phyloP scores from a whole-genome alignment of 2,113 vertebrate genomes.

The Tylochromis polylepis region DNA sequence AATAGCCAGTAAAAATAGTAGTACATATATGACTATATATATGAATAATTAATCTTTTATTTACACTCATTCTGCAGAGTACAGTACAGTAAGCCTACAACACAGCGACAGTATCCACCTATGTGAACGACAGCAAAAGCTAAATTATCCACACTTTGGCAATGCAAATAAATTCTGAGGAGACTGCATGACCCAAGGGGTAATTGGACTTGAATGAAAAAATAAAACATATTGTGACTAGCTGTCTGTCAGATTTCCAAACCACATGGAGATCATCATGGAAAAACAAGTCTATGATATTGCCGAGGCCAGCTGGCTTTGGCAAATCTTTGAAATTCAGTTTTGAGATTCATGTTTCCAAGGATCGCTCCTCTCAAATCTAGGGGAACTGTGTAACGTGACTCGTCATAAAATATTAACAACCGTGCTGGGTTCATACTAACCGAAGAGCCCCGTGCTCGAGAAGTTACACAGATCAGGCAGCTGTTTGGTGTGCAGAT shows the following conservation, averaged over 20 bases:
- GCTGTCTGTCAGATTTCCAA: background rate
- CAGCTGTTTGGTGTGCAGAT: background rate
- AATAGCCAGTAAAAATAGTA: background rate
- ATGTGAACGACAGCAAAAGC: background rate
- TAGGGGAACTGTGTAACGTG: constrained; percentile 54
- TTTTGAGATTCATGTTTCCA: constrained; percentile 31
- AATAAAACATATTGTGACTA: background rate
- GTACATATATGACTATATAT: background rate
- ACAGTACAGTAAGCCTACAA: background rate
- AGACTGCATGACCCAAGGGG: background rate
- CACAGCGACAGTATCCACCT: background rate
- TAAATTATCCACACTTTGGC: background rate
- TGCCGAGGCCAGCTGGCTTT: background rate
- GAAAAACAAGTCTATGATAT: background rate
- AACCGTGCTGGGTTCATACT: background rate
- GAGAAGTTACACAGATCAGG: background rate
- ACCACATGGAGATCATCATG: background rate
- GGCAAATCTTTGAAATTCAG: constrained; percentile 41
- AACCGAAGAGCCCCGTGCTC: background rate
- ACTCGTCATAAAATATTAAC: constrained; percentile 74
- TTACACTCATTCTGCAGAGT: background rate
- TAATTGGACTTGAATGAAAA: background rate
- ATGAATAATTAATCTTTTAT: background rate
- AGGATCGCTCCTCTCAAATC: constrained; percentile 20
- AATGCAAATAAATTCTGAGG: background rate